Evolutionary conservation across 2,888 invertebrate genomes (phyloP).

Genomic region (Clunio marinus): DNA sequence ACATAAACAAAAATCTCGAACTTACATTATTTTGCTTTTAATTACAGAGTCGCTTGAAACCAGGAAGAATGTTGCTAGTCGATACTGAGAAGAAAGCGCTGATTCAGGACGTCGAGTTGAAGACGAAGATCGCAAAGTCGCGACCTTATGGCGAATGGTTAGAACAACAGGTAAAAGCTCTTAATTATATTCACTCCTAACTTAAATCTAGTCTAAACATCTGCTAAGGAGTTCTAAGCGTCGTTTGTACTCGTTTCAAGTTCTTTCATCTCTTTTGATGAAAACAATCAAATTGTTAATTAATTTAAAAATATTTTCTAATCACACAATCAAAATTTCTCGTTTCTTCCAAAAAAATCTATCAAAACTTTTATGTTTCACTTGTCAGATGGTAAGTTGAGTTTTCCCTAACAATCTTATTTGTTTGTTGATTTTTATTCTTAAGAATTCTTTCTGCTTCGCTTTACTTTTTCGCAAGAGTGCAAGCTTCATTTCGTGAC

Average conservation of each 20-base stretch:
- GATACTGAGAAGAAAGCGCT: constrained; percentile 87
- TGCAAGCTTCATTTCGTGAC: too few relatives aligned
- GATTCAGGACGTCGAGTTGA: constrained; percentile 91
- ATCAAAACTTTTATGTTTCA: background rate
- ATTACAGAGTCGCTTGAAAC: constrained; percentile 88
- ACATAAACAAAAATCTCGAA: background rate
- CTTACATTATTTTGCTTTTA: constrained; percentile 44
- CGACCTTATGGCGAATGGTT: constrained; percentile 91
- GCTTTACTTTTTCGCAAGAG: too few relatives aligned
- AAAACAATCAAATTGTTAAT: too few relatives aligned
- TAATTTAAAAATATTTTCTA: background rate
- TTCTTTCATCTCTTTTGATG: constrained; percentile 17
- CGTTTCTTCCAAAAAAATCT: constrained; percentile 10
- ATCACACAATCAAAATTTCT: background rate
- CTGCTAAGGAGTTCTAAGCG: too few relatives aligned
- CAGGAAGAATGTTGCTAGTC: constrained; percentile 96
- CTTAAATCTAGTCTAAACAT: too few relatives aligned
- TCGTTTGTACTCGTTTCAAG: too few relatives aligned
- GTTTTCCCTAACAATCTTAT: background rate
- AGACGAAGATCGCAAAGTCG: constrained; percentile 77
- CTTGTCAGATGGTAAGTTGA: constrained; percentile 2
- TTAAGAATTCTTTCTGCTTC: too few relatives aligned
- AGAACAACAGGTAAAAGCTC: constrained; percentile 68
- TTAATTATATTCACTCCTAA: too few relatives aligned
- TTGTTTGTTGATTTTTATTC: too few relatives aligned